phyloP scores from a whole-genome alignment of 2,797 vertebrate species.

The Threskiornis aethiopicus region DNA sequence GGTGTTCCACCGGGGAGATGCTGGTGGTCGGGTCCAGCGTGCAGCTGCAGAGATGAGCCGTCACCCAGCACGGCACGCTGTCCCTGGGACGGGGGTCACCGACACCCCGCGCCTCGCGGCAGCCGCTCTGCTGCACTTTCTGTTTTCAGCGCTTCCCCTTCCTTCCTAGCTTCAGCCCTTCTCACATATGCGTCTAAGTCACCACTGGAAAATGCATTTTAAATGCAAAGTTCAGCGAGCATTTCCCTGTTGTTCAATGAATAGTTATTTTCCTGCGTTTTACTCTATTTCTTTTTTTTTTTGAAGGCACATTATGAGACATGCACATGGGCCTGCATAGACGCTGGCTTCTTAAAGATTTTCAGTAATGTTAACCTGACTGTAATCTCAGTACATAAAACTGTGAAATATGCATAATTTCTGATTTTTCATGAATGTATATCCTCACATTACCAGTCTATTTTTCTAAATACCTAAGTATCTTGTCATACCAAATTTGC shows the following conservation, averaged over 20 bases:
- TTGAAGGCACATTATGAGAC: background rate
- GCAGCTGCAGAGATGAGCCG: background rate
- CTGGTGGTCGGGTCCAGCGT: rapidly evolving
- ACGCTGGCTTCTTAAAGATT: background rate
- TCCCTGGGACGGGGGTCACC: rapidly evolving
- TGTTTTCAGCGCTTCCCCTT: background rate
- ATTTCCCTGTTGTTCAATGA: background rate
- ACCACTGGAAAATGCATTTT: background rate
- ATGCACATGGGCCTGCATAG: rapidly evolving
- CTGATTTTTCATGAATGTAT: background rate
- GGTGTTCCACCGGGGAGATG: background rate
- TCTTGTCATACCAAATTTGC: background rate
- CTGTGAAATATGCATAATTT: background rate
- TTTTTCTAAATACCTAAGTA: background rate
- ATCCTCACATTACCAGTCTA: background rate
- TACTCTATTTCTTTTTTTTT: background rate
- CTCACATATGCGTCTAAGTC: rapidly evolving
- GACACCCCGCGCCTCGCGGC: rapidly evolving
- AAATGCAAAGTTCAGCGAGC: rapidly evolving
- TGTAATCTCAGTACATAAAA: background rate
- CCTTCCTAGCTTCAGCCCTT: background rate
- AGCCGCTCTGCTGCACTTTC: background rate
- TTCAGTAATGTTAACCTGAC: background rate
- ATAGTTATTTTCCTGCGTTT: background rate
- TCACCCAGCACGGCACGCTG: rapidly evolving